Evolutionary conservation across 2,113 vertebrate genomes (phyloP).

Genomic region (Trichomycterus rosablanca): DNA sequence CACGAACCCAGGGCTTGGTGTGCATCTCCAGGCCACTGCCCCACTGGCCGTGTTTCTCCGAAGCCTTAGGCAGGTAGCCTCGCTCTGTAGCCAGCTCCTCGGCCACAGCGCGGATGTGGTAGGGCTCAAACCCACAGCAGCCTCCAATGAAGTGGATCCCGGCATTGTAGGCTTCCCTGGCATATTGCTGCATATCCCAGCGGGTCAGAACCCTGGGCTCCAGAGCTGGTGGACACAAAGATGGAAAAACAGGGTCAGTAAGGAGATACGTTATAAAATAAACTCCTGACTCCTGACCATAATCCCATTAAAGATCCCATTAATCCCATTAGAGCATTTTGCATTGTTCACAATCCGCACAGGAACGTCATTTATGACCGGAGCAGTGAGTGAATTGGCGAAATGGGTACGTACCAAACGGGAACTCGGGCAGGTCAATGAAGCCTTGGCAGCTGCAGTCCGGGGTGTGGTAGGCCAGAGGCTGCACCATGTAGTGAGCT

Average conservation of each 20-base stretch:
- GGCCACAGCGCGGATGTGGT: constrained; percentile 84
- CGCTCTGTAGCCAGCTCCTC: constrained; percentile 86
- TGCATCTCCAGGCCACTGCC: constrained; percentile 84
- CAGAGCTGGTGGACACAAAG: constrained; percentile 77
- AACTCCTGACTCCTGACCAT: too few relatives aligned
- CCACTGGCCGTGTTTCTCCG: constrained; percentile 91
- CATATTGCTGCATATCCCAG: constrained; percentile 93
- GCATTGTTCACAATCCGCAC: too few relatives aligned
- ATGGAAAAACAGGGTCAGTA: neutral
- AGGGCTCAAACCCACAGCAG: constrained; percentile 94
- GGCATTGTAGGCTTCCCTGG: constrained; percentile 82
- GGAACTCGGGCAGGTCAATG: constrained; percentile 94
- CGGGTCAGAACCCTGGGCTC: constrained; percentile 87
- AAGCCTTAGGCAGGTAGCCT: constrained; percentile 79
- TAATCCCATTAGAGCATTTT: too few relatives aligned
- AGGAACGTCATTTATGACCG: too few relatives aligned
- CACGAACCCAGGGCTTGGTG: constrained; percentile 96
- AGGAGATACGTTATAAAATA: neutral
- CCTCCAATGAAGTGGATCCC: constrained; percentile 88
- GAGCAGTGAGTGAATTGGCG: neutral
- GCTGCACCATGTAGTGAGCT: constrained; percentile 87
- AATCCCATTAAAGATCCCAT: too few relatives aligned
- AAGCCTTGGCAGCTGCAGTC: constrained; percentile 92
- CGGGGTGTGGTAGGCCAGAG: constrained; percentile 89
- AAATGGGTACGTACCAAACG: constrained; percentile 74